phyloP scores from a whole-genome alignment of 64 coral and sea anemone genomes.

The Montipora capricornis region DNA sequence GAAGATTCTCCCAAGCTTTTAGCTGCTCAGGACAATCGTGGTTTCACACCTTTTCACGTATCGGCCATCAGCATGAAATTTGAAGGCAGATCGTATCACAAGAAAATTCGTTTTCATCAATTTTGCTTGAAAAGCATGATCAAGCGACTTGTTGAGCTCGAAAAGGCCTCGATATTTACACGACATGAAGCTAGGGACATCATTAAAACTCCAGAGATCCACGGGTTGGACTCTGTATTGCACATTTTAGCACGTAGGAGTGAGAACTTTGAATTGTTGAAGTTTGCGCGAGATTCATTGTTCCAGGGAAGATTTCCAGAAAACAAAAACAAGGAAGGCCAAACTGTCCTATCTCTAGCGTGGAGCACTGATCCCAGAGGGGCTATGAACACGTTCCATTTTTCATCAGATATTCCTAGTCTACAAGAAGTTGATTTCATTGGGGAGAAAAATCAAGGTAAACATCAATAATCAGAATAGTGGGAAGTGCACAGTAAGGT shows the following conservation, averaged over 20 bases:
- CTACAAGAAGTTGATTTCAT: not conserved
- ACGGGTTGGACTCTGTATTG: not conserved
- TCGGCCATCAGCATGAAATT: not conserved
- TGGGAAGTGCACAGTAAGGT: not conserved
- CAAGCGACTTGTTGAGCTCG: not conserved
- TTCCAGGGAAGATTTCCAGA: not conserved
- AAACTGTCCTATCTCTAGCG: not conserved
- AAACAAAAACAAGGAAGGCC: not conserved
- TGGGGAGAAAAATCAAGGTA: not conserved
- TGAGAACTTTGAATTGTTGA: not conserved
- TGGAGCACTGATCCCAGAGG: slow-evolving; percentile 2
- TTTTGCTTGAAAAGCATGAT: not conserved
- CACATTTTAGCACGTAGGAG: not conserved
- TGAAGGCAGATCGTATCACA: not conserved
- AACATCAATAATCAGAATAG: no score
- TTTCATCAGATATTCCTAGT: not conserved
- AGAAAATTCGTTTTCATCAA: not conserved
- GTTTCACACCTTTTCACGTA: not conserved
- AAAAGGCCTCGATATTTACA: not conserved
- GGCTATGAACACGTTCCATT: not conserved
- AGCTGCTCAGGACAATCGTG: not conserved
- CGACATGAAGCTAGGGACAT: not conserved
- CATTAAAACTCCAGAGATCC: not conserved
- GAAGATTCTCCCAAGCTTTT: not conserved
- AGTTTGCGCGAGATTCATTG: not conserved